Base-by-base conservation (phyloP, 2,888 invertebrate species). In the Drosophila birchii region DNA sequence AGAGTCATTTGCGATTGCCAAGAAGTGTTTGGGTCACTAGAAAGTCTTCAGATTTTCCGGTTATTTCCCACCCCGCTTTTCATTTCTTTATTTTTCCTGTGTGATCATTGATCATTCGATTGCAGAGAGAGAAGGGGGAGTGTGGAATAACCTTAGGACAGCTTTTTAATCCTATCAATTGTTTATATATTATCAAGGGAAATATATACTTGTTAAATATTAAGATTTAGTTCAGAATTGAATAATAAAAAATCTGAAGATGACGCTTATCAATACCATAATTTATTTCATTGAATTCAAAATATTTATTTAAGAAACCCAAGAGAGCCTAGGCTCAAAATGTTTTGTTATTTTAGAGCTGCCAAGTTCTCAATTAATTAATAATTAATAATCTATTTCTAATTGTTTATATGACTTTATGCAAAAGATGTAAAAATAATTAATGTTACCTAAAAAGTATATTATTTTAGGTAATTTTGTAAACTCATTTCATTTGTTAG, bases 21-120 rank as follows among this genome's bases (percentile, higher is more conserved):
- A 39, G 32, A 64, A 47, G 32, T 45, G 64, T 23, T 34, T 59
- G 45, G 63, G 45, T 63, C 63, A 63, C 23, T 63, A 61, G 45
- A 38, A 60, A 45, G 45, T 59, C 62, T 38, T 11, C 14, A 23
- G 18, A 54, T 26, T 32, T 45, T 38, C 63, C 47, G 47, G 32
- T 62, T 67, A 23, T 62, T 67, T 68, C 39, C 7, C 51, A n/a
- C 39, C 16, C 23, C 0, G 12, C 1, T 34, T 51, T n/a, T 47
- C 23, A 16, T 20, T 11, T 20, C 11, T 34, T 34, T 3, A 5
- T 20, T 26, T 29, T 29, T 29, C 8, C 29, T 14, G 47, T 49
- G 14, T 16, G 29, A 39, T 45, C 67, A 67, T 51, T 51, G 29
- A 66, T 67, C 45, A 23, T 54, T 54, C 53, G 45, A 66, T 63